These are phyloP conservation scores for Bimastos eiseni DNA, from an alignment of 2,888 invertebrate species.

Conservation along the genomic window DNA sequence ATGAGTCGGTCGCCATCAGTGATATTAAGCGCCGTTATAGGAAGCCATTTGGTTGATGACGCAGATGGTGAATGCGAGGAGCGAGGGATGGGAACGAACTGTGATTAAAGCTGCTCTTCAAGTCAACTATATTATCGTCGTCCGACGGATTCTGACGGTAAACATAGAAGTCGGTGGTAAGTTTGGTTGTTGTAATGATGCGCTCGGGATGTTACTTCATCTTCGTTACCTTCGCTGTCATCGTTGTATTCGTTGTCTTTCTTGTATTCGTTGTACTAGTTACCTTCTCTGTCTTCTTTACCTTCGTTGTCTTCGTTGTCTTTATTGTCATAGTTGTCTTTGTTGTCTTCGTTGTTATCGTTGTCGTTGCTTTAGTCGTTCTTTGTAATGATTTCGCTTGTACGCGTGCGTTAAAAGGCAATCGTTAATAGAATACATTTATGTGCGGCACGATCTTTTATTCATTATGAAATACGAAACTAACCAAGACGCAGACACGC, in stretches of 20 bases:
- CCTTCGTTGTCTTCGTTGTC: background rate
- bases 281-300: background rate
- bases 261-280: background rate
- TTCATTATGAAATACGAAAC: no score
- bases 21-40: background rate
- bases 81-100: background rate
- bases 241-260: background rate
- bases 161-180: background rate
- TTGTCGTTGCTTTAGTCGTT: background rate
- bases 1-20: background rate
- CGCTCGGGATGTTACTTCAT: background rate
- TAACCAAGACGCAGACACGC: no score
- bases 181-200: background rate
- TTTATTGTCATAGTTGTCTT: no score
- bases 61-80: background rate
- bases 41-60: background rate
- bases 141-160: background rate
- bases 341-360: background rate
- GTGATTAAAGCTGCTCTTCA: background rate
- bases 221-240: background rate
- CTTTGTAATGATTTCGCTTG: background rate
- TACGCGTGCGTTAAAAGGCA: background rate
- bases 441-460: background rate
- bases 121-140: background rate
- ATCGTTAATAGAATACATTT: background rate